A percentile compares a stretch with the other conserved stretches of the same genome.
phyloP scores from a whole-genome alignment of 2,888 invertebrate species.

The Macaria liturata region DNA sequence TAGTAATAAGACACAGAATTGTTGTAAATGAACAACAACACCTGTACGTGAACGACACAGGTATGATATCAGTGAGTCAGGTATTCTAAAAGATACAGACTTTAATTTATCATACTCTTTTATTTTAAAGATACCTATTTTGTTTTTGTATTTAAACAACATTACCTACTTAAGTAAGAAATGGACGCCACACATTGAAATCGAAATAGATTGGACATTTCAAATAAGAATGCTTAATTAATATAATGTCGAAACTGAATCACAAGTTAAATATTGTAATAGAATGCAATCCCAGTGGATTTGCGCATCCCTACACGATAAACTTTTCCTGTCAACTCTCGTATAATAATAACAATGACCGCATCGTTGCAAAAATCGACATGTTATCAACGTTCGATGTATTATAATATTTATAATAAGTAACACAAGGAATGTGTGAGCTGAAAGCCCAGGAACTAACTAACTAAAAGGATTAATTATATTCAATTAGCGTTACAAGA shows the following conservation, averaged over 20 bases:
- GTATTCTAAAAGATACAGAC: constrained; percentile 25
- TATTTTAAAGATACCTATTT: no score
- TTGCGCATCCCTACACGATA: not conserved
- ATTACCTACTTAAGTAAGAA: no score
- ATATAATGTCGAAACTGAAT: no score
- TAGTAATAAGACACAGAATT: constrained; percentile 6
- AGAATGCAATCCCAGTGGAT: no score
- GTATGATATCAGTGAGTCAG: constrained; percentile 48
- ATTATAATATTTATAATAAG: no score
- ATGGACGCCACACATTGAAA: no score
- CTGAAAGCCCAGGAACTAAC: not conserved
- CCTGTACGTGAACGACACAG: constrained; percentile 14
- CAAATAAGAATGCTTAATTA: no score
- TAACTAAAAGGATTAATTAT: constrained; percentile 19
- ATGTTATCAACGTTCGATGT: not conserved
- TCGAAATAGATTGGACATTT: no score
- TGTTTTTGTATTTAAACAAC: no score
- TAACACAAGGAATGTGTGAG: no score
- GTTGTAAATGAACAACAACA: constrained; percentile 5
- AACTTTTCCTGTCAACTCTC: constrained; percentile 9
- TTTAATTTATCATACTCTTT: not conserved
- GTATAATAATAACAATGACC: constrained; percentile 12
- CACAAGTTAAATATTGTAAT: no score
- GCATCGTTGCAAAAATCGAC: constrained; percentile 5
- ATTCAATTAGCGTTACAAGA: constrained; percentile 25